Conservation (phyloP, 2,113 vertebrate genomes). For the Gila orcuttii region DNA sequence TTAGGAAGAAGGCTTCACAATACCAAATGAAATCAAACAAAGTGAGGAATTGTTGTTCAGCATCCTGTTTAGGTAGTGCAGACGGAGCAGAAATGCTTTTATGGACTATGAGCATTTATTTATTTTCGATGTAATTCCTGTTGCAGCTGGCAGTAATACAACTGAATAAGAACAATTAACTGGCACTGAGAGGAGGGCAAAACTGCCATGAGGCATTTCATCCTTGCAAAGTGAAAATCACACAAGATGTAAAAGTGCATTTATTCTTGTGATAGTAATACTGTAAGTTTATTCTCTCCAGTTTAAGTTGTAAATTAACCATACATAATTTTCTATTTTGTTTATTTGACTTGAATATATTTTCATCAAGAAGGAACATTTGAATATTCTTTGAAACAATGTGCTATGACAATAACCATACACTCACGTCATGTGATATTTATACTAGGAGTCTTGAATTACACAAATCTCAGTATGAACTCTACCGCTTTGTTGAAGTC, state of each 20-base stretch:
- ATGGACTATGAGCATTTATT: conserved; percentile 71
- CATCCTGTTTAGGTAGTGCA: conserved; percentile 73
- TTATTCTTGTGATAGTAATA: background rate
- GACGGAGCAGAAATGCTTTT: conserved; percentile 70
- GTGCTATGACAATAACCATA: conserved; percentile 25
- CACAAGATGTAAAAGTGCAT: background rate
- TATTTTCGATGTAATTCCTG: conserved; percentile 75
- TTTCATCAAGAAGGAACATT: conserved; percentile 62
- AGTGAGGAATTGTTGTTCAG: conserved; percentile 73
- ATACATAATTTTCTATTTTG: background rate
- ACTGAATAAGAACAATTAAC: conserved; percentile 2
- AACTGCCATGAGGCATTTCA: background rate
- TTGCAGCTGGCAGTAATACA: conserved; percentile 64
- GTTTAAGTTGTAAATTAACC: conserved; percentile 10
- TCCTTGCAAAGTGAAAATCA: background rate
- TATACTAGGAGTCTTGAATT: conserved; percentile 35
- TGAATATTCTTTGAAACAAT: conserved; percentile 51
- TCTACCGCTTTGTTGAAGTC: conserved; percentile 5
- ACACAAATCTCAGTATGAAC: conserved; percentile 27
- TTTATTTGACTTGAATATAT: conserved; percentile 58
- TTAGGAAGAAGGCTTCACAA: conserved; percentile 21
- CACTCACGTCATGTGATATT: conserved; percentile 38
- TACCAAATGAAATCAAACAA: conserved; percentile 73
- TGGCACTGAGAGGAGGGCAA: background rate
- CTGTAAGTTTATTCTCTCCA: background rate